A percentile compares a stretch with the other conserved stretches of the same genome.
Conservation (phyloP, 1,140 invertebrate genomes). For the Drosophila nigrodunni region DNA sequence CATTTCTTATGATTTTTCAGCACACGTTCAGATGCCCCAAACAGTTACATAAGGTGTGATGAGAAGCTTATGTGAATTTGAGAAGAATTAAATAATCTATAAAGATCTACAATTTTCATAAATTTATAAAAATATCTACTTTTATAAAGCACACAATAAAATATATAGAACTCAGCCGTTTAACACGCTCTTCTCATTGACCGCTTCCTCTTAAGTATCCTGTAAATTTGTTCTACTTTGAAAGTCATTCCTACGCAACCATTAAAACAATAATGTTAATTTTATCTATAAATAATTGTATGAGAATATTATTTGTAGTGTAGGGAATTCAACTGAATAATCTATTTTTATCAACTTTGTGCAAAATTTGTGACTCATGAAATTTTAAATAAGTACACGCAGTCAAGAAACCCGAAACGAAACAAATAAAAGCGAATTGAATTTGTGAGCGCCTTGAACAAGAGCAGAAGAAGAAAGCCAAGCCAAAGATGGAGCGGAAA, state of each 20-base stretch:
- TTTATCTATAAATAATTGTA: neutral
- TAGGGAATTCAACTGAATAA: slow-evolving; percentile 13
- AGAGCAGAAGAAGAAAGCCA: slow-evolving; percentile 20
- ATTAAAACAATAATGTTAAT: neutral
- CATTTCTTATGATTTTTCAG: no score
- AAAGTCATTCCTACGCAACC: no score
- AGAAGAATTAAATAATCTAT: no score
- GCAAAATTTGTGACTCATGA: slow-evolving; percentile 19
- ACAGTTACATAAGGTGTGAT: no score
- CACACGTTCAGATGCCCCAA: no score
- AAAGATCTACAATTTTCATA: no score
- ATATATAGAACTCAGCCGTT: no score
- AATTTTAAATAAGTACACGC: slow-evolving; percentile 30
- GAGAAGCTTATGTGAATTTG: no score
- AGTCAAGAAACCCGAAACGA: slow-evolving; percentile 18
- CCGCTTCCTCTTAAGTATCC: no score
- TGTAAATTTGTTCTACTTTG: neutral
- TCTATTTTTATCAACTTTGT: slow-evolving; percentile 13
- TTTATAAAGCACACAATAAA: no score
- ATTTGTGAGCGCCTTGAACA: slow-evolving; percentile 24
- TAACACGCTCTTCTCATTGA: no score
- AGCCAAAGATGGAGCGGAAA: slow-evolving; percentile 40
- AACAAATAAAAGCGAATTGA: slow-evolving; percentile 46
- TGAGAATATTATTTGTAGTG: slow-evolving; percentile 10
- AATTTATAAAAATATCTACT: no score